phyloP scores from a whole-genome alignment of 1,140 invertebrate species.

The Platyura marginata region DNA sequence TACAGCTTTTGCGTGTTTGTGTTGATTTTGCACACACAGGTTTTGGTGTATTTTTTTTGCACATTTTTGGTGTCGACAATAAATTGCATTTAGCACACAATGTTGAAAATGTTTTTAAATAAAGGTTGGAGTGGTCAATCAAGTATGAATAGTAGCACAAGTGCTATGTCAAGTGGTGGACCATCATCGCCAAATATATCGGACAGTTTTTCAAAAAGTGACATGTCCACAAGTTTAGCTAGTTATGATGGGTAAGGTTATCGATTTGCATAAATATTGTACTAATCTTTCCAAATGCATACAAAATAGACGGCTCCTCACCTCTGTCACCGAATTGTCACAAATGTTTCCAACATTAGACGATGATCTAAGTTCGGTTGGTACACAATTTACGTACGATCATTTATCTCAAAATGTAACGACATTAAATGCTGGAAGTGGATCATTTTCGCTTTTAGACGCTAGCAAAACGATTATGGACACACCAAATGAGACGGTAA shows the following conservation, averaged over 20 bases:
- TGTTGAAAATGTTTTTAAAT: too few species aligned
- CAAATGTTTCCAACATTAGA: slow-evolving; percentile 36
- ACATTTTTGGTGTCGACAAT: too few species aligned
- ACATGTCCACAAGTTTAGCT: slow-evolving; percentile 39
- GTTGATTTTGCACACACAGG: too few species aligned
- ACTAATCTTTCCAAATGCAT: too few species aligned
- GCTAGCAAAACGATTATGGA: slow-evolving; percentile 5
- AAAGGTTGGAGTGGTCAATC: slow-evolving; percentile 25
- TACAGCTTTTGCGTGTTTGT: too few species aligned
- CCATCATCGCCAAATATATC: slow-evolving; percentile 47
- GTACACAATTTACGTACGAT: slow-evolving; percentile 30
- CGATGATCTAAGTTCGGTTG: slow-evolving; percentile 34
- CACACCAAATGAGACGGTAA: too few species aligned
- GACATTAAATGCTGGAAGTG: too few species aligned
- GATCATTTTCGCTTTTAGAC: neutral
- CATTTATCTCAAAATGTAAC: slow-evolving; percentile 7
- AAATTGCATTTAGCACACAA: too few species aligned
- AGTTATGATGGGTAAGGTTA: slow-evolving; percentile 35
- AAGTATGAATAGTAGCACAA: slow-evolving; percentile 26
- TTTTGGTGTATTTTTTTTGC: too few species aligned
- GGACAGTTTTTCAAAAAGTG: slow-evolving; percentile 31
- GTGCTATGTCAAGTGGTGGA: slow-evolving; percentile 38
- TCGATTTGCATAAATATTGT: too few species aligned
- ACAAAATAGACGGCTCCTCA: too few species aligned
- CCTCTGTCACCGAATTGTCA: slow-evolving; percentile 10